A percentile compares a stretch with the other conserved stretches of the same genome.
phyloP scores from a whole-genome alignment of 2,797 vertebrate genomes.

The Aldrovandia affinis region DNA sequence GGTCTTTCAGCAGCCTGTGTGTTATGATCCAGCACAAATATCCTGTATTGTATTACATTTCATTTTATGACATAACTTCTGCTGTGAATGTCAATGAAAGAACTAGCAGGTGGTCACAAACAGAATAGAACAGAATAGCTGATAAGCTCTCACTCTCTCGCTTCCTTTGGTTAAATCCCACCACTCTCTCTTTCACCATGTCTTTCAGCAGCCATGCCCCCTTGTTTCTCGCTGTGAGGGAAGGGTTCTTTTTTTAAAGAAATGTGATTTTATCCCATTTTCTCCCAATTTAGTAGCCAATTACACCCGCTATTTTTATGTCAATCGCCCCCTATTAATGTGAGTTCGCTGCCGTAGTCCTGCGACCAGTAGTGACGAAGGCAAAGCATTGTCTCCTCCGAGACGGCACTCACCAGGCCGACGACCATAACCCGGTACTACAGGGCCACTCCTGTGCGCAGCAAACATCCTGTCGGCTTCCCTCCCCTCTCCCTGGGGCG shows the following conservation, averaged over 20 bases:
- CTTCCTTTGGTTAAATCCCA: background rate
- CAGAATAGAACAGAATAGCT: background rate
- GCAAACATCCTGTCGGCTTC: too few species aligned
- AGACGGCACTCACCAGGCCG: too few species aligned
- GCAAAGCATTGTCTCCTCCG: too few species aligned
- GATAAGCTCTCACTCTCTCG: background rate
- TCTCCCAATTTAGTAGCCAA: too few species aligned
- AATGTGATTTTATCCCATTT: too few species aligned
- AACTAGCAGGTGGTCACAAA: background rate
- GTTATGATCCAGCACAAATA: background rate
- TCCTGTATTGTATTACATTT: background rate
- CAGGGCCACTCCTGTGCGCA: too few species aligned
- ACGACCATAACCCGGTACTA: too few species aligned
- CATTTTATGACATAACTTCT: background rate
- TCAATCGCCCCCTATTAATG: too few species aligned
- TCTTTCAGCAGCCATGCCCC: background rate
- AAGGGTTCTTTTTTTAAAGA: background rate
- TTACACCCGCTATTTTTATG: too few species aligned
- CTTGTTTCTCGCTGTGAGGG: background rate
- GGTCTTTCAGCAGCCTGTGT: background rate
- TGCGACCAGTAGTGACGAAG: too few species aligned
- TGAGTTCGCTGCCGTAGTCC: too few species aligned
- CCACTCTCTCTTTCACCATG: background rate
- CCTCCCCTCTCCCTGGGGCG: too few species aligned
- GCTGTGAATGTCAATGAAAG: background rate